phyloP scores from a whole-genome alignment of 1,140 invertebrate species.

The Aphelenchoides besseyi region DNA sequence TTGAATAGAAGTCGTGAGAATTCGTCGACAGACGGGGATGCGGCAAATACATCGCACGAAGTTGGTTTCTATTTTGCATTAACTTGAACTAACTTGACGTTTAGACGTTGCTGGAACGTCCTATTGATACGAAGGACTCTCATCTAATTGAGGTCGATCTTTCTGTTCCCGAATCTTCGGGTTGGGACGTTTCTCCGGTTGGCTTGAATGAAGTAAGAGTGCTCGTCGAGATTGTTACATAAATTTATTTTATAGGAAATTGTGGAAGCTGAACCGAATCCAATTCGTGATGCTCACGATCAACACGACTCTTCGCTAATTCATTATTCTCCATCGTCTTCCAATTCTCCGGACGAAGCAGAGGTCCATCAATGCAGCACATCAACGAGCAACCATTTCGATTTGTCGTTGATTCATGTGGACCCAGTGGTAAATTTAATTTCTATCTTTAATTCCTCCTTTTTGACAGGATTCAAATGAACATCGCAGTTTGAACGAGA shows the following conservation, averaged over 20 bases:
- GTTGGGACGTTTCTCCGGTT: background rate
- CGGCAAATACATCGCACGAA: background rate
- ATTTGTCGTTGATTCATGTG: conserved; percentile 47
- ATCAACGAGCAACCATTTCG: conserved; percentile 28
- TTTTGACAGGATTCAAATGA: background rate
- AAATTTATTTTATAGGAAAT: conserved; percentile 38
- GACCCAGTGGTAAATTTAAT: conserved; percentile 24
- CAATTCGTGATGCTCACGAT: conserved; percentile 53
- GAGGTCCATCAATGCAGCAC: background rate
- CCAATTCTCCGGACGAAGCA: conserved; percentile 54
- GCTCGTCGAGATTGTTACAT: background rate
- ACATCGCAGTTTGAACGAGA: conserved; percentile 7
- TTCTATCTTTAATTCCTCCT: background rate
- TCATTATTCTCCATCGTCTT: conserved; percentile 51
- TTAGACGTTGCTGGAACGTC: background rate
- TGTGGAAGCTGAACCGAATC: conserved; percentile 52
- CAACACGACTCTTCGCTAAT: conserved; percentile 23
- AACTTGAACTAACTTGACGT: background rate
- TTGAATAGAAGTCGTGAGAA: conserved; percentile 6
- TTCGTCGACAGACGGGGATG: background rate
- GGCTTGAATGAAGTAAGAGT: background rate
- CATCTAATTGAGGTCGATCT: conserved; percentile 15
- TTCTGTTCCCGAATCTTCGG: background rate
- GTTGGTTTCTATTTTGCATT: background rate
- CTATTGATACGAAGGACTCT: background rate